Evolutionary conservation across 2,113 vertebrate species (phyloP), one percentile per base, ranked within the genome.

Genomic region (Calyptomena viridis): DNA sequence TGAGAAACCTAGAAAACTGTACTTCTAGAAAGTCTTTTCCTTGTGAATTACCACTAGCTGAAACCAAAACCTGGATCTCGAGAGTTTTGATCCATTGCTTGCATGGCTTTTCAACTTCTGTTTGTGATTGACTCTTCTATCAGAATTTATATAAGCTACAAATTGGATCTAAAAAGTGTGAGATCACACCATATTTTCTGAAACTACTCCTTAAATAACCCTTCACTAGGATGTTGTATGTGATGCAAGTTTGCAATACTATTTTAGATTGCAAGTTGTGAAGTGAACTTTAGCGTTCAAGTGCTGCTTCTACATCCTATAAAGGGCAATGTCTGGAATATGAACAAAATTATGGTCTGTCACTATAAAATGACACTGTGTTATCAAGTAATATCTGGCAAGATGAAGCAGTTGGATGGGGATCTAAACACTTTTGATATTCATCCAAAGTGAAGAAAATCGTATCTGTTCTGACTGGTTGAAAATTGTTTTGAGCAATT

Each of bases 371-470:
- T 97, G 90, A 96, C 95, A 96, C 66, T 88, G 56, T 90, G 86
- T 96, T 95, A 96, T 64, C 93, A 92, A 96, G 92, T 82, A 79
- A 68, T 95, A 95, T 69, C 95, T 97, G 96, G 94, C 93, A 95
- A 91, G 87, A 91, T 60, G 79, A 78, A 87, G 78, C 62, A 89
- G 59, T 75, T 95, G 88, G 72, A 93, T 18, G 42, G 23, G 68
- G 56, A 86, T 94, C 93, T 96, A 93, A 93, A 78, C 42, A 94
- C 77, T 95, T 86, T 50, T 97, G 97, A 78, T 88, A 97, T 33
- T 83, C 50, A 88, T 94, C 97, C 97, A 96, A 97, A 97, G 90
- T 86, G 92, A 94, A 96, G 95, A 95, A 96, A 98, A 97, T 95
- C 44, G 0, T 91, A 96, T 97, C 94, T 97, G 90, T 72, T 97